phyloP scores from a whole-genome alignment of 1,140 invertebrate species.

The Oncopodura yosiiana region DNA sequence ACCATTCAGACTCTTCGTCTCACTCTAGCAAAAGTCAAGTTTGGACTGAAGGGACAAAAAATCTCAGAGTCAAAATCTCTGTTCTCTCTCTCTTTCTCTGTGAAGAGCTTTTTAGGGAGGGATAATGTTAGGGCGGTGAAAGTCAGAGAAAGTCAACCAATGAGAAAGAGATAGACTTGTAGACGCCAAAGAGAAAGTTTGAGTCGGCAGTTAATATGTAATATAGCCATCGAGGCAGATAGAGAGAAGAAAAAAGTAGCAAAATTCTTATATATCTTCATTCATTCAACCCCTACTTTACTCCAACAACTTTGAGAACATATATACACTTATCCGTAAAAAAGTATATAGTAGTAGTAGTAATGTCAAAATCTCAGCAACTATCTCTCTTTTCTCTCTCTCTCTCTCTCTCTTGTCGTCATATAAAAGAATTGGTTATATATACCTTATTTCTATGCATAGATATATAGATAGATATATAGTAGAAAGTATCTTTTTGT shows the following conservation, averaged over 20 bases:
- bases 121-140: slow-evolving; percentile 25
- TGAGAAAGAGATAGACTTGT: slow-evolving; percentile 23
- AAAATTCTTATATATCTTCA: not conserved
- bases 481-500: not conserved
- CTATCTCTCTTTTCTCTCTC: not conserved
- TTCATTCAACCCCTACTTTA: not conserved
- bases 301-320: not conserved
- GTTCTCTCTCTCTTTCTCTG: too few relatives aligned
- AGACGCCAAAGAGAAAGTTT: slow-evolving; percentile 33
- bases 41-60: slow-evolving; percentile 29
- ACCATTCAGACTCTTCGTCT: slow-evolving; percentile 2
- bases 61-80: too few relatives aligned
- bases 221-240: too few relatives aligned
- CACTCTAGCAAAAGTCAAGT: slow-evolving; percentile 6
- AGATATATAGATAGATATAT: too few relatives aligned
- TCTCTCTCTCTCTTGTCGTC: not conserved
- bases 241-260: too few relatives aligned
- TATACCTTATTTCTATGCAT: too few relatives aligned
- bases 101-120: slow-evolving; percentile 5
- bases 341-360: not conserved
- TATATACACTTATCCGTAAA: not conserved
- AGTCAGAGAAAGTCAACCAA: slow-evolving; percentile 29
- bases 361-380: not conserved
- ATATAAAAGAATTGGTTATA: not conserved
- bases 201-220: too few relatives aligned